Base-by-base conservation (phyloP, 2,888 invertebrate genomes). In the Resseliella maxima region DNA sequence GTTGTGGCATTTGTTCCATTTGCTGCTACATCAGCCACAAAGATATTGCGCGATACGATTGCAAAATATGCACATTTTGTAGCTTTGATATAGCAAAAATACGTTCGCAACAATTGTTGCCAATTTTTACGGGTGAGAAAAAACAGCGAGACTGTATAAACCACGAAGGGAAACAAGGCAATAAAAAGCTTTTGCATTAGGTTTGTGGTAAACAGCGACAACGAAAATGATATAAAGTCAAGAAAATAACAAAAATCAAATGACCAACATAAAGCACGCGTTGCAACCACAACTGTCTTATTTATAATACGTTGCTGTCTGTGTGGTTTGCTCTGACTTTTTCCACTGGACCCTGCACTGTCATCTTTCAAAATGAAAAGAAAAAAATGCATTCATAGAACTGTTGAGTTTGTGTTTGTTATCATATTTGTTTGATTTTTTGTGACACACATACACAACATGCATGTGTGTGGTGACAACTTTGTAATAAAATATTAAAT, bases 401-500 rank as follows among this genome's bases (percentile, higher is more conserved):
- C 24, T 59, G 15, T 5, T 59, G 59, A 2, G n/a, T 2, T 3
- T 6, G 12, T 59, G 59, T 59, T 24, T 59, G 59, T 6, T 24
- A 3, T 1, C 24, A 24, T 59, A 5, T 59, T 2, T 59, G 41
- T 41, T 41, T 41, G 41, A n/a, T n/a, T n/a, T n/a, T n/a, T n/a
- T n/a, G 41, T 41, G 41, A 41, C 41, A 41, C 41, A 41, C 12
- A 8, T 41, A n/a, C n/a, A n/a, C n/a, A n/a, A n/a, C n/a, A n/a
- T n/a, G 10, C 15, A 24, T 59, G n/a, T 59, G 59, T 59, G 59
- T 10, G 59, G 59, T 59, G 59, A 59, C 59, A 59, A 59, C 59
- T 59, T 59, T 59, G 59, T 59, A 59, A 59, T 59, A 59, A 59
- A 59, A 59, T 59, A 59, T 59, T 59, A 59, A 59, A 59, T 59